These are phyloP conservation scores for Elgaria multicarinata DNA, from an alignment of 2,113 vertebrate genomes.

Conservation along the genomic window DNA sequence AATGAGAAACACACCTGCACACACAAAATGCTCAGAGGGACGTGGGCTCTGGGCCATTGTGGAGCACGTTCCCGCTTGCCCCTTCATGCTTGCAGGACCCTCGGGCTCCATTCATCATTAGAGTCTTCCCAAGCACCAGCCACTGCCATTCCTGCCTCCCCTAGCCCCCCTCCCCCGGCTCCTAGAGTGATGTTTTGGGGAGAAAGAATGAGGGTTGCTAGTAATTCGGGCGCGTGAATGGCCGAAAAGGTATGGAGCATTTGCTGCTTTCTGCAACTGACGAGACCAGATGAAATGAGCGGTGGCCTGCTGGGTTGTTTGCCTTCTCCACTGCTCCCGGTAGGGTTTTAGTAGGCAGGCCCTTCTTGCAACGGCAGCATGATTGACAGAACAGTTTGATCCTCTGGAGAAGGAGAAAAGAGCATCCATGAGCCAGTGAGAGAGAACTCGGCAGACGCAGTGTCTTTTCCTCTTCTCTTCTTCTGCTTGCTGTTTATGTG, in stretches of 20 bases:
- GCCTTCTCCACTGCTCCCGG: not conserved
- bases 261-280: fast-evolving
- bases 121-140: too few relatives aligned
- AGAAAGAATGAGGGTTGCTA: not conserved
- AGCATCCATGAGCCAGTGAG: not conserved
- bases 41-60: too few relatives aligned
- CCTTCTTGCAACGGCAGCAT: fast-evolving
- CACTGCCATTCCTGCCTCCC: too few relatives aligned
- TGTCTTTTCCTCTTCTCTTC: not conserved
- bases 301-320: not conserved
- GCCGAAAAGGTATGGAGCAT: not conserved
- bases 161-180: too few relatives aligned
- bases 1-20: too few relatives aligned
- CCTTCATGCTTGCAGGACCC: too few relatives aligned
- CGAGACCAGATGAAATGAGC: not conserved
- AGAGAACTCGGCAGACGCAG: not conserved
- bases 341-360: too few relatives aligned
- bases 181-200: too few relatives aligned
- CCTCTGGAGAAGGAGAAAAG: not conserved
- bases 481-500: not conserved
- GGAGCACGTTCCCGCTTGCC: too few relatives aligned
- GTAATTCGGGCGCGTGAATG: not conserved
- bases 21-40: too few relatives aligned
- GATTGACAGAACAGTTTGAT: not conserved
- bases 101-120: too few relatives aligned